Percentiles rank a stretch among this genome's conserved stretches.
Evolutionary conservation across 2,888 invertebrate genomes (phyloP).

Genomic region (Drosophila hamatofila): DNA sequence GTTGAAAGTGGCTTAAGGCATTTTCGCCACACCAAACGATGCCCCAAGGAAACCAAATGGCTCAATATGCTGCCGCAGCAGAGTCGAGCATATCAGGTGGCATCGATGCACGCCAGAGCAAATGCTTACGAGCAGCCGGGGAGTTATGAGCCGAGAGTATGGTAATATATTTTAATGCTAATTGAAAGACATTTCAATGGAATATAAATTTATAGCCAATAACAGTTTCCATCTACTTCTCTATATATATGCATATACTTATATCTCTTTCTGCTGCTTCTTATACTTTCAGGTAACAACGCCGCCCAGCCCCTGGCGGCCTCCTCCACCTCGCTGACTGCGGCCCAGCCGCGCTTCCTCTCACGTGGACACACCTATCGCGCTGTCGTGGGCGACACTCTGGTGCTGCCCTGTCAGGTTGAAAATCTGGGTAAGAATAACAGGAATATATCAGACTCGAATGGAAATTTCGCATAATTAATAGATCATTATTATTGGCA

Average conservation of each 20-base stretch:
- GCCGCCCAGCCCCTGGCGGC: slow-evolving; percentile 61
- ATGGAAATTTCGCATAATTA: slow-evolving; percentile 51
- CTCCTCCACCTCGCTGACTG: slow-evolving; percentile 60
- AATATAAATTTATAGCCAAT: slow-evolving; percentile 62
- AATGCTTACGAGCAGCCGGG: slow-evolving; percentile 66
- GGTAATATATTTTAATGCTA: slow-evolving; percentile 82
- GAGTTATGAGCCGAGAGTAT: slow-evolving; percentile 46
- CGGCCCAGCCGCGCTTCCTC: slow-evolving; percentile 88
- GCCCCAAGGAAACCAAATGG: slow-evolving; percentile 65
- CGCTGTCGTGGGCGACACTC: slow-evolving; percentile 91
- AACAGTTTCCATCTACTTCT: background rate
- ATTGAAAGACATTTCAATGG: slow-evolving; percentile 82
- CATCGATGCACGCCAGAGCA: slow-evolving; percentile 40
- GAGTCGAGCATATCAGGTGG: slow-evolving; percentile 2
- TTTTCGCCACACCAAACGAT: slow-evolving; percentile 48
- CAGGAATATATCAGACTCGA: background rate
- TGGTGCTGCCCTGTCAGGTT: slow-evolving; percentile 92
- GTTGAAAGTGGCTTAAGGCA: slow-evolving; percentile 51
- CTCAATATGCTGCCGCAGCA: slow-evolving; percentile 37
- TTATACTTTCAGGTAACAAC: slow-evolving; percentile 73
- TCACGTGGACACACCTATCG: slow-evolving; percentile 92
- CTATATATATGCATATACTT: background rate
- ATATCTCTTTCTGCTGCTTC: background rate
- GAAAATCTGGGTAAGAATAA: slow-evolving; percentile 88
- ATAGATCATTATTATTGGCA: slow-evolving; percentile 56